Evolutionary conservation across 2,888 invertebrate species (phyloP).

Genomic region (Acanthosepion pharaonis): DNA sequence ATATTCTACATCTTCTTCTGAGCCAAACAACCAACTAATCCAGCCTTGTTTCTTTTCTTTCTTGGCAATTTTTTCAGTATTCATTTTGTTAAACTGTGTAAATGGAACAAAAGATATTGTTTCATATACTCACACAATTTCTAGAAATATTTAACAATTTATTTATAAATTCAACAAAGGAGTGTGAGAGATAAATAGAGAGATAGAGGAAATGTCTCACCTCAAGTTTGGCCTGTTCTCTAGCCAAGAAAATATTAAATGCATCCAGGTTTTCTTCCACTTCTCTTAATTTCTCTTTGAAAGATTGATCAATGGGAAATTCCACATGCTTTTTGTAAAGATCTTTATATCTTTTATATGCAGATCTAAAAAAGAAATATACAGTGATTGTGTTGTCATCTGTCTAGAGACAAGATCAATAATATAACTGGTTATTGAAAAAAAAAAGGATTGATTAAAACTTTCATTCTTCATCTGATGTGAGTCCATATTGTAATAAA

Average conservation of each 20-base stretch:
- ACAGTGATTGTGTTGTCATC: neutral
- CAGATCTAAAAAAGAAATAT: conserved; percentile 74
- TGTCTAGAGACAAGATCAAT: neutral
- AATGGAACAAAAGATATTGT: conserved; percentile 48
- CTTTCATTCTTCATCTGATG: too few species aligned
- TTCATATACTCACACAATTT: neutral
- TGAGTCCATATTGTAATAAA: too few species aligned
- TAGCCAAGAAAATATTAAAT: conserved; percentile 84
- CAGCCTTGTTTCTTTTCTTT: conserved; percentile 59
- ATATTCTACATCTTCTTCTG: conserved; percentile 60
- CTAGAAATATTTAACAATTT: too few species aligned
- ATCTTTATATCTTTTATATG: conserved; percentile 82
- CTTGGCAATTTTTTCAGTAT: conserved; percentile 50
- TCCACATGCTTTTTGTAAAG: conserved; percentile 83
- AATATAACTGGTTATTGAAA: too few species aligned
- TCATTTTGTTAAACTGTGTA: conserved; percentile 54
- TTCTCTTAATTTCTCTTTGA: conserved; percentile 83
- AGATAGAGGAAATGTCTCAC: conserved; percentile 74
- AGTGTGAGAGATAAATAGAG: neutral
- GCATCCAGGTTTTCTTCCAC: conserved; percentile 85
- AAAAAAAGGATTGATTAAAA: too few species aligned
- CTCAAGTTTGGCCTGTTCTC: conserved; percentile 86
- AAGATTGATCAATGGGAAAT: conserved; percentile 83
- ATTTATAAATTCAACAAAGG: neutral
- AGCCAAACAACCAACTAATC: conserved; percentile 63